Conservation (phyloP, 2,888 invertebrate species). For the Cheilosia grossa region DNA sequence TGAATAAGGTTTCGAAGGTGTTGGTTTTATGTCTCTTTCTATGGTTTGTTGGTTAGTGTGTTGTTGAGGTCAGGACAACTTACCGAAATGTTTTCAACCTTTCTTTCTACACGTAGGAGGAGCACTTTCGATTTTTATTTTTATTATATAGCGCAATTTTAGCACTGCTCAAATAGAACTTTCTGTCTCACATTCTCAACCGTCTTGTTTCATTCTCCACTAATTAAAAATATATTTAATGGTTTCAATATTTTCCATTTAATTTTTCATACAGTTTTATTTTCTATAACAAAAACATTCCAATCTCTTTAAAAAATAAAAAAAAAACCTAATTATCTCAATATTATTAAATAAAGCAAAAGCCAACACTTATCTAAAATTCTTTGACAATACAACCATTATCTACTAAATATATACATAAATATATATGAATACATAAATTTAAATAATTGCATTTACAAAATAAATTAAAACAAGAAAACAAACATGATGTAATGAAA, state of each 20-base stretch:
- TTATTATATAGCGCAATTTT: background rate
- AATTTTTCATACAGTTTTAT: background rate
- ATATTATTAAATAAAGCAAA: slow-evolving; percentile 49
- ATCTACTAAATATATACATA: slow-evolving; percentile 59
- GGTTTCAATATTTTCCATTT: background rate
- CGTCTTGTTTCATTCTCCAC: background rate
- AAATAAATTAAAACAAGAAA: slow-evolving; percentile 34
- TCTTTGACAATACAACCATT: slow-evolving; percentile 75
- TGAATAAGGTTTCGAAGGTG: too few species aligned
- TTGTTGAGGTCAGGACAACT: too few species aligned
- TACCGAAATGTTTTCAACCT: too few species aligned
- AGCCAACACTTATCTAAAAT: slow-evolving; percentile 73
- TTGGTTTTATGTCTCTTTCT: too few species aligned
- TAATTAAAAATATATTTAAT: background rate
- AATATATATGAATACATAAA: slow-evolving; percentile 23
- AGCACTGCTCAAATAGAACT: background rate
- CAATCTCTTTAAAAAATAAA: slow-evolving; percentile 14
- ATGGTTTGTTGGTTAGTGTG: too few species aligned
- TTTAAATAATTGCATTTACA: slow-evolving; percentile 70
- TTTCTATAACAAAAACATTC: background rate
- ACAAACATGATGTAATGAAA: slow-evolving; percentile 7
- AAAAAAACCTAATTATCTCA: slow-evolving; percentile 35
- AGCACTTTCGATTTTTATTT: too few species aligned
- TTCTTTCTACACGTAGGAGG: too few species aligned
- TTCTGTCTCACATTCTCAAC: background rate